A percentile compares a stretch with the other conserved stretches of the same genome.
phyloP scores from a whole-genome alignment of 2,888 invertebrate genomes.

The Protonemura montana region DNA sequence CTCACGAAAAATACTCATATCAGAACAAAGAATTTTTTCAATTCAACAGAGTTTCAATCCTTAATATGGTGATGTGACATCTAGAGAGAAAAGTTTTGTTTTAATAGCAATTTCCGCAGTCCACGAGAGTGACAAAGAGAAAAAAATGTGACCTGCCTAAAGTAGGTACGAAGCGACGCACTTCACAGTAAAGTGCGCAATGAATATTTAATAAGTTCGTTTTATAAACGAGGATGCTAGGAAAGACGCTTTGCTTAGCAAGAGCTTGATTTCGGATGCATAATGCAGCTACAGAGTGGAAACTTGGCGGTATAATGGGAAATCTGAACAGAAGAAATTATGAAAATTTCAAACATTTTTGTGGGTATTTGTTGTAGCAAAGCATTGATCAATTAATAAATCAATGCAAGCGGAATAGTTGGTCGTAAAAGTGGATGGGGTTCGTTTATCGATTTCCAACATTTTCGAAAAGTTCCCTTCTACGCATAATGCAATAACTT shows the following conservation, averaged over 20 bases:
- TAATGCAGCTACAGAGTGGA: not conserved
- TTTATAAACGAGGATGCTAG: not conserved
- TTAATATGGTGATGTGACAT: not conserved
- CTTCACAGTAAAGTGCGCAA: not conserved
- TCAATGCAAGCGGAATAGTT: not conserved
- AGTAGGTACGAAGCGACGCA: not conserved
- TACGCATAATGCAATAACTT: not conserved
- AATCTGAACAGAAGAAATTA: not conserved
- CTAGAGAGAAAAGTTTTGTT: not conserved
- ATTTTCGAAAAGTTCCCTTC: not conserved
- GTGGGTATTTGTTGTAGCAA: not conserved
- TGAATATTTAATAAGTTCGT: constrained; percentile 7
- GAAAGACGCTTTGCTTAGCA: not conserved
- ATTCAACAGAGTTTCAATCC: not conserved
- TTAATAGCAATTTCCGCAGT: not conserved
- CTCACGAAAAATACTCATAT: not conserved
- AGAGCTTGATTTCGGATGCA: not conserved
- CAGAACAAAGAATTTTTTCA: not conserved
- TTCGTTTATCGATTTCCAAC: too few species aligned
- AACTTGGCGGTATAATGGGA: not conserved
- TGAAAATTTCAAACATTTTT: not conserved
- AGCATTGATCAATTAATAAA: not conserved
- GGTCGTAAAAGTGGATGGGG: too few species aligned
- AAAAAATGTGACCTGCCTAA: not conserved
- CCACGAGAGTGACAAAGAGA: not conserved